Evolutionary conservation across 2,113 vertebrate species (phyloP).

Genomic region (Chelonoidis abingdonii): DNA sequence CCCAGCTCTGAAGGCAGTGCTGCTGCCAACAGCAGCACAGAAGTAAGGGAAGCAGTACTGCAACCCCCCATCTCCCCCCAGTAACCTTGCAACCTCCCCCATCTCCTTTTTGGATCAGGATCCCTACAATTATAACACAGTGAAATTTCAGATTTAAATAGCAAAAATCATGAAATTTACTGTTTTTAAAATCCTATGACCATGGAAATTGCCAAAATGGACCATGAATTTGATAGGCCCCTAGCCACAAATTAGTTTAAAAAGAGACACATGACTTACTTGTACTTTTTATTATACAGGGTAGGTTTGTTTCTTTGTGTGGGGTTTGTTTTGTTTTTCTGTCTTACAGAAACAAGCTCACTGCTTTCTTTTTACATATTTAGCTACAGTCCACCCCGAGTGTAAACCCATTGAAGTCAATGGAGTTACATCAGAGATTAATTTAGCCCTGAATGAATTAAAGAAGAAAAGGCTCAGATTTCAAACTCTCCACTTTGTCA

Average conservation of each 20-base stretch:
- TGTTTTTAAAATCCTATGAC: too few relatives aligned
- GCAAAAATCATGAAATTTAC: too few relatives aligned
- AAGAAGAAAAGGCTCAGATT: slow-evolving; percentile 7
- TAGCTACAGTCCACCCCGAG: background rate
- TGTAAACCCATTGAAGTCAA: background rate
- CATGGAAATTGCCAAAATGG: too few relatives aligned
- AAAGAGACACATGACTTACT: background rate
- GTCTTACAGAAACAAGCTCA: background rate
- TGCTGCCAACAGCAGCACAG: too few relatives aligned
- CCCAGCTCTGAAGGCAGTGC: too few relatives aligned
- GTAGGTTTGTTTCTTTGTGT: background rate
- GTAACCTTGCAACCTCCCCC: too few relatives aligned
- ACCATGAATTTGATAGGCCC: too few relatives aligned
- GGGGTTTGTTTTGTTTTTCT: background rate
- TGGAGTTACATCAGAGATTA: background rate
- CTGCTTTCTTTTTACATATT: background rate
- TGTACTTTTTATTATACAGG: background rate
- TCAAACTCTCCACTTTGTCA: fast-evolving
- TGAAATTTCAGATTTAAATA: too few relatives aligned
- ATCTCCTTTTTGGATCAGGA: too few relatives aligned
- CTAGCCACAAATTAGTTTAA: background rate
- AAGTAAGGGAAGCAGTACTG: too few relatives aligned
- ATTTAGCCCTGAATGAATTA: background rate
- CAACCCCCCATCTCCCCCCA: too few relatives aligned
- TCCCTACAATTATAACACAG: too few relatives aligned